Evolutionary conservation across 2,113 vertebrate species (phyloP), one percentile per base, ranked within the genome.

Genomic region (Tenrec ecaudatus): DNA sequence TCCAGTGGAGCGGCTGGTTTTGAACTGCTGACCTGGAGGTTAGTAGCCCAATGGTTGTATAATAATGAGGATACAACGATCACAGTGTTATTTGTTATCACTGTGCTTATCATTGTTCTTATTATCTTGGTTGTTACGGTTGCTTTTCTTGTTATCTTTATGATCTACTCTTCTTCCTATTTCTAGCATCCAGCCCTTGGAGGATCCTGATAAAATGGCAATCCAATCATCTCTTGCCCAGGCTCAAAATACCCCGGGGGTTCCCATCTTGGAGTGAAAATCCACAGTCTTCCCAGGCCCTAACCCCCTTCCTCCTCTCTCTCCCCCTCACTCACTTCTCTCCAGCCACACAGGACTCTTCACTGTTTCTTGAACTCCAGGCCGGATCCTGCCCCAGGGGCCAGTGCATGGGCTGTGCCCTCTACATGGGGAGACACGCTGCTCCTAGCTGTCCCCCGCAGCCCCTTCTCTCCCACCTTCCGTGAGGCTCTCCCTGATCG

Each of bases 281-380:
- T 66, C 33, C 19, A 38, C 0, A 14, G 11, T 25, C 23, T 43
- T 19, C 6, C 8, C 3, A 0, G 2, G 23, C 40, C 2, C 2
- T 16, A 7, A 23, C 19, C 12, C 43, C 0, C 31, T 8, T 23
- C 38, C 53, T 27, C 22, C 22, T 62, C 12, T n/a, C 27, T 36
- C 19, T 2, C 31, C 7, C 36, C 0, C 71, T 40, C 0, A 0
- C 19, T 58, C 6, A 6, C 64, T 80, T 47, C 20, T 9, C 40
- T n/a, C 16, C n/a, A 76, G 36, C 33, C 66, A 69, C 66, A 22
- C 0, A 0, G 31, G 38, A 53, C 9, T 82, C 62, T 57, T 60
- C 2, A 17, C 71, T 69, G 36, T 25, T 78, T 15, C 76, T 78
- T 12, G 7, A 76, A 8, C 73, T 3, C 23, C 76, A 78, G 76